These are phyloP conservation scores for Toxotes jaculatrix DNA, from an alignment of 2,113 vertebrate species.

Conservation along the genomic window DNA sequence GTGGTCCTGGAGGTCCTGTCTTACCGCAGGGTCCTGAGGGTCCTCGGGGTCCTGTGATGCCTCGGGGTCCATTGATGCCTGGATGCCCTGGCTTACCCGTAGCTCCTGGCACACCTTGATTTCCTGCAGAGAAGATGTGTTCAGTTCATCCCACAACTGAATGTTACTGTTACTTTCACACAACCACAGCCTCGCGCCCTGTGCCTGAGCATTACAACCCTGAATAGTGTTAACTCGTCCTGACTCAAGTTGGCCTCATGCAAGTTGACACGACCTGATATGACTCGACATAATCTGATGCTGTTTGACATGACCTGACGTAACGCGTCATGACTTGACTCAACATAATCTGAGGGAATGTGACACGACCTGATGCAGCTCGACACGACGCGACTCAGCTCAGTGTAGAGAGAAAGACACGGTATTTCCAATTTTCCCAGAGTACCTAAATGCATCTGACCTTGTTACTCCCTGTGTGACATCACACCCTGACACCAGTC, in stretches of 20 bases:
- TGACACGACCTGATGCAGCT: too few relatives aligned
- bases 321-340: too few relatives aligned
- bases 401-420: too few relatives aligned
- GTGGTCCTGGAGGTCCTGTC: constrained; percentile 71
- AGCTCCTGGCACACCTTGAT: constrained; percentile 68
- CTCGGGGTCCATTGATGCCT: constrained; percentile 67
- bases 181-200: too few relatives aligned
- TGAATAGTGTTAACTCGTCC: too few relatives aligned
- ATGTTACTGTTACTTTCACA: too few relatives aligned
- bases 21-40: constrained; percentile 57
- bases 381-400: neutral
- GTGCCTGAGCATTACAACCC: too few relatives aligned
- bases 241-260: neutral
- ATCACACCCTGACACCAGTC: neutral
- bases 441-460: neutral
- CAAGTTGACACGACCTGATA: neutral
- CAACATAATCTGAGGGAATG: too few relatives aligned
- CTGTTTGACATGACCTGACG: too few relatives aligned
- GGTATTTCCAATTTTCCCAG: too few relatives aligned
- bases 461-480: neutral
- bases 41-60: constrained; percentile 65
- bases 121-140: constrained; percentile 61
- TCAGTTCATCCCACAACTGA: too few relatives aligned
- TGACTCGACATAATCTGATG: too few relatives aligned
- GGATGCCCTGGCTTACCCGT: constrained; percentile 60